phyloP scores from a whole-genome alignment of 2,888 invertebrate species.

The Agapostemon virescens region DNA sequence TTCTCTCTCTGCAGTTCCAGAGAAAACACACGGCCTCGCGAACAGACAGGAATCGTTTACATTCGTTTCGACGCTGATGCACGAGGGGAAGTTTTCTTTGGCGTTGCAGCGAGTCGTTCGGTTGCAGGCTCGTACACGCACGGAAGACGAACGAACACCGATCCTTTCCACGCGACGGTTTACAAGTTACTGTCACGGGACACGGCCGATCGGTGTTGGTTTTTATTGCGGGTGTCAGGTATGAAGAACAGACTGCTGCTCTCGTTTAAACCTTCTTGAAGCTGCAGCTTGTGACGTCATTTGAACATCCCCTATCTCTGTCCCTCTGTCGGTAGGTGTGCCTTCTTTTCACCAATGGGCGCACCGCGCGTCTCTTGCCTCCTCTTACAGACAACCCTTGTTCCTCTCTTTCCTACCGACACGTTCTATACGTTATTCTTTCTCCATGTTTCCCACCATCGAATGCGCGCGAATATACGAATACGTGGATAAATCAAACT shows the following conservation, averaged over 20 bases:
- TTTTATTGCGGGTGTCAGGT: conserved; percentile 24
- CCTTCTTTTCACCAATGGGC: neutral
- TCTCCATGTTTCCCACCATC: neutral
- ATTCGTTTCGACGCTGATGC: conserved; percentile 23
- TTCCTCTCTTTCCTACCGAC: neutral
- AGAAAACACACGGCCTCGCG: conserved; percentile 13
- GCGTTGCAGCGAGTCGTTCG: conserved; percentile 10
- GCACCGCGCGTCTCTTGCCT: neutral
- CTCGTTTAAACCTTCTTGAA: conserved; percentile 47
- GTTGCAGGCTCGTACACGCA: conserved; percentile 17
- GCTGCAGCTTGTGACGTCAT: conserved; percentile 52
- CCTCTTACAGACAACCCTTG: neutral
- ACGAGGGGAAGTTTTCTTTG: neutral
- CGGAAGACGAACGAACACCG: conserved; percentile 13
- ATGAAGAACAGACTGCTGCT: conserved; percentile 38
- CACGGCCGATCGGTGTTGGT: conserved; percentile 36
- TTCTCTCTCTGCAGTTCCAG: conserved; percentile 16
- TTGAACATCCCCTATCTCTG: conserved; percentile 23
- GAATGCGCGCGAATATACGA: neutral
- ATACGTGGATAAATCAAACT: too few relatives aligned
- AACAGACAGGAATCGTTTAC: conserved; percentile 13
- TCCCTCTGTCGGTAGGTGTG: neutral
- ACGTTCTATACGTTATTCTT: neutral
- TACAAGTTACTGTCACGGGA: conserved; percentile 51
- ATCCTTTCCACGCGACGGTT: conserved; percentile 46